Evolutionary conservation across 2,113 vertebrate genomes (phyloP).

Genomic region (Dinomys branickii): DNA sequence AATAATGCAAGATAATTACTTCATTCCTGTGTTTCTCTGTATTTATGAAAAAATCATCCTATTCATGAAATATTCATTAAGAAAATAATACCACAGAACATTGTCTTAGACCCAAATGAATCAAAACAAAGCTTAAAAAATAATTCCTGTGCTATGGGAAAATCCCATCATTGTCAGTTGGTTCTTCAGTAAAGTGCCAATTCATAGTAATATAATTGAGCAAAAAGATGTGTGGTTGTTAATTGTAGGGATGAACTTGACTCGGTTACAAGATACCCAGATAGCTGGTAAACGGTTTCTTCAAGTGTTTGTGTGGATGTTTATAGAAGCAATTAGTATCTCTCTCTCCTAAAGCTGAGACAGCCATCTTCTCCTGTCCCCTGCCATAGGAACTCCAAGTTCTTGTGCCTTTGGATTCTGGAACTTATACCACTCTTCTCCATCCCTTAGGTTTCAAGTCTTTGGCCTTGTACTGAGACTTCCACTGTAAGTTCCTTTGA

Average conservation of each 20-base stretch:
- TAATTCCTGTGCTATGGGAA: background rate
- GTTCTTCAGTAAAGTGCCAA: background rate
- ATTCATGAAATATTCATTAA: background rate
- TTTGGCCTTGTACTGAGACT: background rate
- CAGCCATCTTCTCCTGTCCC: background rate
- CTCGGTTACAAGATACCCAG: background rate
- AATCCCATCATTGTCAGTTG: background rate
- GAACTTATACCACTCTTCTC: no score
- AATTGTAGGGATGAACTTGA: background rate
- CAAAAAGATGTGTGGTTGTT: background rate
- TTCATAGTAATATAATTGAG: background rate
- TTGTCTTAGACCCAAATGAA: background rate
- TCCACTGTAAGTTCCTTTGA: background rate
- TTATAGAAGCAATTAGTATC: background rate
- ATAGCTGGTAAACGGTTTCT: background rate
- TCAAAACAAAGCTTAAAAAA: background rate
- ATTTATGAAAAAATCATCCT: background rate
- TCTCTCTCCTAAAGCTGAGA: background rate
- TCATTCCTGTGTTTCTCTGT: slow-evolving; percentile 7
- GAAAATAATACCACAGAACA: background rate
- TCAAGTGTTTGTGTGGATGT: background rate
- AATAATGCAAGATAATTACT: background rate
- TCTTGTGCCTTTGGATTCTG: background rate
- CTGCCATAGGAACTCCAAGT: background rate
- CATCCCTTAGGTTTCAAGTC: background rate